A percentile compares a stretch with the other conserved stretches of the same genome.
Evolutionary conservation across 2,113 vertebrate species (phyloP).

Genomic region (Redunca redunca): DNA sequence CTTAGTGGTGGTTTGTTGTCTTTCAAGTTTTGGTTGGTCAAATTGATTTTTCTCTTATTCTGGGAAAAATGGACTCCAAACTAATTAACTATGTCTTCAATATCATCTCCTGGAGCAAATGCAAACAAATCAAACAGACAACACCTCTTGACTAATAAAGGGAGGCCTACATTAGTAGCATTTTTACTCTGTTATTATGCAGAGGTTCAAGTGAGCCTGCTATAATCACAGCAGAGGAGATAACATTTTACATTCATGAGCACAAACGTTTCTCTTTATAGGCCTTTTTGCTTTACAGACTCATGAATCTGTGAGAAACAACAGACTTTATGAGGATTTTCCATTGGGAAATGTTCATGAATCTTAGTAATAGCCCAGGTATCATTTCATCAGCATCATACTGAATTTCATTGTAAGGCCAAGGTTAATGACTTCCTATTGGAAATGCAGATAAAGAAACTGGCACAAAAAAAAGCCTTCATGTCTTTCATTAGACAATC

Average conservation of each 20-base stretch:
- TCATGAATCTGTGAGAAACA: slow-evolving; percentile 41
- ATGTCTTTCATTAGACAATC: background rate
- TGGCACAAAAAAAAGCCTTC: background rate
- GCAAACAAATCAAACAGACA: background rate
- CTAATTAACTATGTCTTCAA: background rate
- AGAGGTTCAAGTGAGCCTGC: background rate
- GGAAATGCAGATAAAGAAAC: background rate
- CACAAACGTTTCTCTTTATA: background rate
- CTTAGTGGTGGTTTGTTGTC: background rate
- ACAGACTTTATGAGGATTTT: slow-evolving; percentile 3
- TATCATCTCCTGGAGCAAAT: background rate
- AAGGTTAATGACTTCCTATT: background rate
- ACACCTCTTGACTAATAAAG: background rate
- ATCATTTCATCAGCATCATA: background rate
- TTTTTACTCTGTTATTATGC: background rate
- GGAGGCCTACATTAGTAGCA: background rate
- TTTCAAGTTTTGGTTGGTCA: background rate
- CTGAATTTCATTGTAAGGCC: background rate
- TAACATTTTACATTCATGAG: background rate
- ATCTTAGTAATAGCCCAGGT: background rate
- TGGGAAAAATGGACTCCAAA: background rate
- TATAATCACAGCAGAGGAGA: background rate
- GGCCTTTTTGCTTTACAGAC: slow-evolving; percentile 29
- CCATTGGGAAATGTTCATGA: slow-evolving; percentile 47
- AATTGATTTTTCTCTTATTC: background rate